Conservation (phyloP, 1,140 invertebrate genomes). For the Trypoxylus dichotomus region DNA sequence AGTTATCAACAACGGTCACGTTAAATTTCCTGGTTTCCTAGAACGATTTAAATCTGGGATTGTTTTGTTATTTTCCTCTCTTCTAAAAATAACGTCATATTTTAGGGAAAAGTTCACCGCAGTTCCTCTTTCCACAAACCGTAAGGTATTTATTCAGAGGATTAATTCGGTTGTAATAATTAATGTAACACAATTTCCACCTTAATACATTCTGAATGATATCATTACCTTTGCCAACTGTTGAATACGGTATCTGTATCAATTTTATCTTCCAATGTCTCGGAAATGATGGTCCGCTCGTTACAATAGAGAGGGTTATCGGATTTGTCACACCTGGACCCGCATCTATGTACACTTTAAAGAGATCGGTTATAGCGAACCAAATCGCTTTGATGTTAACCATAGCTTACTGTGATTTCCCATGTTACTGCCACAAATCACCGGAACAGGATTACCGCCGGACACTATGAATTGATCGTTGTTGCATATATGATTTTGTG, state of each 20-base stretch:
- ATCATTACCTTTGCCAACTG: constrained; percentile 65
- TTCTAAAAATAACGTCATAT: not conserved
- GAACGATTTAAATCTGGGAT: no score
- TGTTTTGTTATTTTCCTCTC: no score
- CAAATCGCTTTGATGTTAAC: constrained; percentile 4
- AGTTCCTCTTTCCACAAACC: not conserved
- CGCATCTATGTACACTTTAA: constrained; percentile 79
- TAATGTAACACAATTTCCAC: not conserved
- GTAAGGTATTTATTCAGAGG: not conserved
- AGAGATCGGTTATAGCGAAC: constrained; percentile 37
- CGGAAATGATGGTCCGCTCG: constrained; percentile 71
- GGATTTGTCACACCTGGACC: constrained; percentile 73
- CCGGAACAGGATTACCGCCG: constrained; percentile 76
- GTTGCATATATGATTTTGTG: constrained; percentile 74
- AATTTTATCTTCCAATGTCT: constrained; percentile 80
- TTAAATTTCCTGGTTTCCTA: no score
- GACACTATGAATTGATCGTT: constrained; percentile 85
- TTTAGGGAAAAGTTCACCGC: not conserved
- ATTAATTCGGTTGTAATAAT: constrained; percentile 3
- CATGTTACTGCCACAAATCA: constrained; percentile 79
- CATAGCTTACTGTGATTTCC: constrained; percentile 77
- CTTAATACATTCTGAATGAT: not conserved
- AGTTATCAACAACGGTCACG: no score
- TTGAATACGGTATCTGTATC: constrained; percentile 75
- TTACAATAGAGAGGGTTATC: constrained; percentile 76